phyloP scores from a whole-genome alignment of 2,888 invertebrate species.

The Cephus nigrinus region DNA sequence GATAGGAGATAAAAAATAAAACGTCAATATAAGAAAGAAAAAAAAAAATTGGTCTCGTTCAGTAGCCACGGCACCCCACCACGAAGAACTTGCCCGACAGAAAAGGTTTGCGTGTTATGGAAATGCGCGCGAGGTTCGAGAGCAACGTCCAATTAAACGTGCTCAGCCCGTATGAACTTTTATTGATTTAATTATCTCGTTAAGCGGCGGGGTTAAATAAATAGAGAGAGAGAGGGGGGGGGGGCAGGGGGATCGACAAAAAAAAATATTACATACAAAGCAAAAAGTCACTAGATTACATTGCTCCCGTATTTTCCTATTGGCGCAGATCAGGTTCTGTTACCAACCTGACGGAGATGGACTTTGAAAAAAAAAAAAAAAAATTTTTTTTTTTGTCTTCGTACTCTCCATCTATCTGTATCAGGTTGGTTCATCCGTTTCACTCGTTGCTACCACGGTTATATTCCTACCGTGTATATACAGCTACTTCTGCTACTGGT shows the following conservation, averaged over 20 bases:
- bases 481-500: not conserved
- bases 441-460: not conserved
- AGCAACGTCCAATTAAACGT: slow-evolving; percentile 48
- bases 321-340: not conserved
- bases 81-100: not conserved
- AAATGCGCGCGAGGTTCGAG: slow-evolving; percentile 4
- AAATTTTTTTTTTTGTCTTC: slow-evolving; percentile 15
- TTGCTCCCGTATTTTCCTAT: not conserved
- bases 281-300: not conserved
- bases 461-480: not conserved
- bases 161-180: slow-evolving; percentile 28
- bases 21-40: not conserved
- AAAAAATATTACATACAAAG: not conserved
- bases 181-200: slow-evolving; percentile 54
- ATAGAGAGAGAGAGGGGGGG: not conserved
- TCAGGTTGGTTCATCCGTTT: not conserved
- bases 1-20: not conserved
- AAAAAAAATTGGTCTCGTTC: not conserved
- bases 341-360: not conserved
- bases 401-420: slow-evolving; percentile 19
- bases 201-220: slow-evolving; percentile 16
- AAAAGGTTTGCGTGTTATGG: not conserved
- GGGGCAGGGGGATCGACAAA: not conserved
- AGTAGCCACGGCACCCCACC: not conserved
- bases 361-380: not conserved